phyloP scores from a whole-genome alignment of 2,888 invertebrate genomes.

The Papilio elwesi region DNA sequence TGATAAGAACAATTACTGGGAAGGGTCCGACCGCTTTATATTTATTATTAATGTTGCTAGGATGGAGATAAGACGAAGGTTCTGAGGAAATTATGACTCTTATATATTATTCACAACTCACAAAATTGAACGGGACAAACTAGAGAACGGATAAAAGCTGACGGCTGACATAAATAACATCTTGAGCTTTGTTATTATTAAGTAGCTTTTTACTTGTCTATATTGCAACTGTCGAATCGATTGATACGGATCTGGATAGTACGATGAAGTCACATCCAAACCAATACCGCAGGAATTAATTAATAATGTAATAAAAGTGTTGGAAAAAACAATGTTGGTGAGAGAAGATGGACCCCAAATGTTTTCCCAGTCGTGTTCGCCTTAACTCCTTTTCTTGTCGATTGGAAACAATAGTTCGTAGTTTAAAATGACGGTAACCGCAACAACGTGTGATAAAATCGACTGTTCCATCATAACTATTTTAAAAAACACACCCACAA shows the following conservation, averaged over 20 bases:
- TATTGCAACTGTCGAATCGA: neutral
- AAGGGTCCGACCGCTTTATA: slow-evolving; percentile 6
- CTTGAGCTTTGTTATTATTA: neutral
- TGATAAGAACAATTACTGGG: slow-evolving; percentile 26
- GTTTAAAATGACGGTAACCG: no score
- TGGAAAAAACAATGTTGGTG: no score
- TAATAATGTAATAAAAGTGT: no score
- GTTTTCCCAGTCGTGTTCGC: no score
- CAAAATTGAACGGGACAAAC: slow-evolving; percentile 10
- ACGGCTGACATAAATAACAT: neutral
- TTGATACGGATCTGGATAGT: no score
- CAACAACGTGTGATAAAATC: neutral
- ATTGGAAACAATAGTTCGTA: no score
- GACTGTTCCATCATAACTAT: neutral
- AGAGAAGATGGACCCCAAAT: no score
- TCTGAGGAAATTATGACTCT: slow-evolving; percentile 19
- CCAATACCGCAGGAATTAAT: no score
- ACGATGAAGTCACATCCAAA: no score
- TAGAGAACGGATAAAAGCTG: neutral
- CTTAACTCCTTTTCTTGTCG: no score
- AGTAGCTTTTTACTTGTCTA: neutral
- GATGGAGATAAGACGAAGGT: slow-evolving; percentile 22
- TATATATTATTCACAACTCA: slow-evolving; percentile 25
- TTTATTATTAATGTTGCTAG: slow-evolving; percentile 29
- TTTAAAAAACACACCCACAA: neutral